Base-by-base conservation (phyloP, 2,888 invertebrate species). In the Melitaea athalia region DNA sequence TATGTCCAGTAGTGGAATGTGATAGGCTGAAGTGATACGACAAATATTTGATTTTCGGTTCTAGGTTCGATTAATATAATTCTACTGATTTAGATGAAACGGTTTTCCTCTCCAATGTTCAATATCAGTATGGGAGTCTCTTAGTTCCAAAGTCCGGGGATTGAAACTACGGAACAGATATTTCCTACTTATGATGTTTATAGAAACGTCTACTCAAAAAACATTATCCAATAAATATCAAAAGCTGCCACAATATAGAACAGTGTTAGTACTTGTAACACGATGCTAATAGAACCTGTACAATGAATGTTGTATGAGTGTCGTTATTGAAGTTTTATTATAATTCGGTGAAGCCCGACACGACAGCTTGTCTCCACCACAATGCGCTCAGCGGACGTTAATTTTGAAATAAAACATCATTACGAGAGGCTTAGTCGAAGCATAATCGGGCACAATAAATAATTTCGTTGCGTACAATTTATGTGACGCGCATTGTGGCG, bases 381-480 rank as follows among this genome's bases (percentile, higher is more conserved):
- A 57, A 68, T 61, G 57, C 55, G 59, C 63, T 59, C n/a, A 24
- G 52, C 61, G 43, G 61, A 57, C 64, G 53, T 61, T 67, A 33
- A 70, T 67, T 64, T 50, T 47, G 43, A 47, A 60, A 62, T 65
- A 63, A 64, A 67, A 59, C 64, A 43, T 63, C 38, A 55, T 68
- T 64, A 64, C 53, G 49, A n/a, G 59, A 4, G 59, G 14, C 53
- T 55, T 42, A 53, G 59, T 31, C 17, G 11, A n/a, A 42, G 47
- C 59, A 53, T 64, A 69, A 64, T 70, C 63, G 64, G 69, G 68
- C 55, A 57, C 69, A 64, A 71, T 75, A 74, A 74, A 74, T 75
- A 73, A 72, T 73, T 72, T 72, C 62, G 70, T 72, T 65, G 72
- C 63, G 60, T 66, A 63, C 62, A 57, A 74, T 75, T 75, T 74